Percentiles rank a stretch among this genome's conserved stretches.
These are phyloP conservation scores for Cheiracanthium punctorium DNA, from an alignment of 2,888 invertebrate species.

Conservation along the genomic window DNA sequence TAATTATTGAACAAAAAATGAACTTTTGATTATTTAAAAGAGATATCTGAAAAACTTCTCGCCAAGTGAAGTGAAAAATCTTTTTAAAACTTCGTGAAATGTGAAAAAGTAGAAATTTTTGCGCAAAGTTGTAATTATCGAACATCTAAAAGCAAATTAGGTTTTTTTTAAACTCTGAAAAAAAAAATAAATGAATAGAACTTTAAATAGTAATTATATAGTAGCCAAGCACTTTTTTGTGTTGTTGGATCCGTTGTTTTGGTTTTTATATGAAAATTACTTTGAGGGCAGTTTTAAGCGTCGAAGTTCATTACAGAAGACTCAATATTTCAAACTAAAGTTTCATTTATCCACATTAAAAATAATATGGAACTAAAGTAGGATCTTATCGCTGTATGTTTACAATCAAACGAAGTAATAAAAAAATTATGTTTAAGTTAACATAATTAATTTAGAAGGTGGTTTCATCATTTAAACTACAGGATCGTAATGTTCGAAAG, in stretches of 20 bases:
- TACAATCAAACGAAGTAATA: too few species aligned
- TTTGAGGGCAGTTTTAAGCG: too few species aligned
- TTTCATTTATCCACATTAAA: background rate
- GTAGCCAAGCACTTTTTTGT: background rate
- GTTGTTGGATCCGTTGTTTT: too few species aligned
- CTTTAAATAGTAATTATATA: background rate
- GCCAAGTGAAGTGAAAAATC: background rate
- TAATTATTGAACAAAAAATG: conserved; percentile 53
- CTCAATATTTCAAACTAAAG: background rate
- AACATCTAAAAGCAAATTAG: conserved; percentile 1
- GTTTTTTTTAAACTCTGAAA: background rate
- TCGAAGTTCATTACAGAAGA: background rate
- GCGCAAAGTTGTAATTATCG: background rate
- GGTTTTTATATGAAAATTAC: too few species aligned
- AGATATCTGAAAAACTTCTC: background rate
- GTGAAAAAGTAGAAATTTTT: background rate
- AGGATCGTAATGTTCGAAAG: too few species aligned
- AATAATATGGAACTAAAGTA: background rate
- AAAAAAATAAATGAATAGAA: background rate
- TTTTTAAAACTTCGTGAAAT: background rate
- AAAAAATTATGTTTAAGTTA: too few species aligned
- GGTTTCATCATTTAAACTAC: too few species aligned
- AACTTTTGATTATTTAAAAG: conserved; percentile 28
- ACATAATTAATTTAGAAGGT: too few species aligned
- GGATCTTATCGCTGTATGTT: too few species aligned